Base-by-base conservation (phyloP, 2,888 invertebrate genomes). In the Allolobophora icterica region DNA sequence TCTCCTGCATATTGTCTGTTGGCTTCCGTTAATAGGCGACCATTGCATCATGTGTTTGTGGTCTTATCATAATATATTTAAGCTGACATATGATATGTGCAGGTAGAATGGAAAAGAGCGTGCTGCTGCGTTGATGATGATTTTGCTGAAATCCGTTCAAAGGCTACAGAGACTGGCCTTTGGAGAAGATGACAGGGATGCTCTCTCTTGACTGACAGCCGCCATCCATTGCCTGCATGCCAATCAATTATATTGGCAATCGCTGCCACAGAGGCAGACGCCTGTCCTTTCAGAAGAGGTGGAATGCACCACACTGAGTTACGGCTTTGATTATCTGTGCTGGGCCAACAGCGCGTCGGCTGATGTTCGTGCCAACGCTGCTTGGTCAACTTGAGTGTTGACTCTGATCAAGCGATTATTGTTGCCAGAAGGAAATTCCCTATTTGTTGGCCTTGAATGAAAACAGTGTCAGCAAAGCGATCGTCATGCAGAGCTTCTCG, bases 191-290 rank as follows among this genome's bases (percentile, higher is more conserved):
- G 71, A 71, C 71, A 71, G 71, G 8, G n/a, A 71, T 71, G 71
- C n/a, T 71, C n/a, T 71, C 71, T n/a, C 13, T 13, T 71, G 71
- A 71, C 71, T 71, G n/a, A 71, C 71, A 71, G 71, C 71, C n/a
- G 71, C 71, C 71, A 71, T 71, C n/a, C 71, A n/a, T 71, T n/a
- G 30, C n/a, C 71, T n/a, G 71, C 30, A n/a, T 71, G n/a, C 71
- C 71, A 71, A 71, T 71, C 71, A 71, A 71, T 71, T 71, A 71
- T 71, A 30, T 71, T 71, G 71, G 71, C 71, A 71, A n/a, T 71
- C 71, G 71, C 30, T 71, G 71, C n/a, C 71, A 71, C n/a, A n/a
- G 71, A 71, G n/a, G n/a, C n/a, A n/a, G 71, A 71, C 71, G 71
- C n/a, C 71, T 71, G 30, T n/a, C 71, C 71, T 71, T 71, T 71